These are phyloP conservation scores for Psophia crepitans DNA, from an alignment of 2,113 vertebrate species.

Conservation along the genomic window DNA sequence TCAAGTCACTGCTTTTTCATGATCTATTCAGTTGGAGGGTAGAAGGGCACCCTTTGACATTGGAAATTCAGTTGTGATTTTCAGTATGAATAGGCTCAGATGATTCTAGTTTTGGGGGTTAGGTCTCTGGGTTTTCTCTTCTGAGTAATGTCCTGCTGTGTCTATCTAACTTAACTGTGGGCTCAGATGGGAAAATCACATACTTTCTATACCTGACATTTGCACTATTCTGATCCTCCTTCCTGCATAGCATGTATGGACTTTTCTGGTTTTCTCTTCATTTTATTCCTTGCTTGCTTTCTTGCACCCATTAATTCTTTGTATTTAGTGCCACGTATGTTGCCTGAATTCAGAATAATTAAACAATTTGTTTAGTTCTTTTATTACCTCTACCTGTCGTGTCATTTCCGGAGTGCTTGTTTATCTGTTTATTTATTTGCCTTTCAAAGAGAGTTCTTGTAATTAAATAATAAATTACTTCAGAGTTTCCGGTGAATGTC, in stretches of 20 bases:
- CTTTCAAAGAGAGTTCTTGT: background rate
- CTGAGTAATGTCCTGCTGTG: background rate
- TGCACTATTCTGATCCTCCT: background rate
- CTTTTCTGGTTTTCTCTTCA: background rate
- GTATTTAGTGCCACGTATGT: background rate
- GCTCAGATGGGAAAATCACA: background rate
- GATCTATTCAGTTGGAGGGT: background rate
- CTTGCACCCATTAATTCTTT: background rate
- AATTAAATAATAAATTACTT: background rate
- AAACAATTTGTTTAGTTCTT: background rate
- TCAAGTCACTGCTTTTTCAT: accelerated
- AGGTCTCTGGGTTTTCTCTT: background rate
- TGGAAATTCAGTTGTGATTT: background rate
- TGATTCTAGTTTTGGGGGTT: accelerated
- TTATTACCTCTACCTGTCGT: background rate
- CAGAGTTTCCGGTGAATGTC: background rate
- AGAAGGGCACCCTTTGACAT: background rate
- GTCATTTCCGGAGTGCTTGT: background rate
- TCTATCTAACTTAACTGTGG: background rate
- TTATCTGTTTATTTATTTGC: background rate
- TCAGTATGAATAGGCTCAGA: background rate
- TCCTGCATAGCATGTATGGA: background rate
- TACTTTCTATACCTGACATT: background rate
- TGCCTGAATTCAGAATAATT: background rate
- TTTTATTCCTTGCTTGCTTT: background rate